Evolutionary conservation across 2,888 invertebrate genomes (phyloP), one percentile per base, ranked within the genome.

Genomic region (Agriotes lineatus): DNA sequence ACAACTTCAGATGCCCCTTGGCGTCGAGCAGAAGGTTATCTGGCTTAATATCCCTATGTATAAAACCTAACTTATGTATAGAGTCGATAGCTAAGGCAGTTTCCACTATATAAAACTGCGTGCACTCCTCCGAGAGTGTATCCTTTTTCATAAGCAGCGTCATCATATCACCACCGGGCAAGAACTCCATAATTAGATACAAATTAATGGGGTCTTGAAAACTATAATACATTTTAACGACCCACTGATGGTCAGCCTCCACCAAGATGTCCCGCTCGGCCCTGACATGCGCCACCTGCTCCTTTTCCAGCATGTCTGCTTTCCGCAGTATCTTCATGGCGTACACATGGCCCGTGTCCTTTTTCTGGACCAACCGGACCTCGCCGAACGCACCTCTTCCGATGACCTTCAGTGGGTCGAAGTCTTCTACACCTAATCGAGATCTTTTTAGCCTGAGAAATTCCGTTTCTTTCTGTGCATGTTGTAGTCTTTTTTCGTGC

Each of bases 151-250:
- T 99, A 68, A 99, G 90, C 68, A 99, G 88, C 44, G 99, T 99
- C 99, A 99, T 99, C 98, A 99, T 97, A 85, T 99, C 99, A 75
- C 98, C 99, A 75, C 99, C 99, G 20, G 99, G 99, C 77, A 99
- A 88, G 87, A 99, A 99, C 87, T 99, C 99, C 99, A 99, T 99
- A 81, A 99, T 99, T 80, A 99, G 91, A 88, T 99, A 99, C 74
- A 99, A 89, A 88, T 99, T 99, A 83, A 96, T 94, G 50, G 96
- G 94, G 86, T 99, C 99, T 88, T 99, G 93, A 72, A 99, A 99
- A 84, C 97, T 97, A 89, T 99, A 99, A 87, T 97, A 99, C 99
- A 99, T 99, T 87, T 98, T 99, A 70, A 99, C 99, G 73, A 99
- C 99, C 99, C 99, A 99, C 82, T 98, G 97, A 84, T 99, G 99